phyloP scores from a whole-genome alignment of 2,888 invertebrate genomes.

The Pandemis corylana region DNA sequence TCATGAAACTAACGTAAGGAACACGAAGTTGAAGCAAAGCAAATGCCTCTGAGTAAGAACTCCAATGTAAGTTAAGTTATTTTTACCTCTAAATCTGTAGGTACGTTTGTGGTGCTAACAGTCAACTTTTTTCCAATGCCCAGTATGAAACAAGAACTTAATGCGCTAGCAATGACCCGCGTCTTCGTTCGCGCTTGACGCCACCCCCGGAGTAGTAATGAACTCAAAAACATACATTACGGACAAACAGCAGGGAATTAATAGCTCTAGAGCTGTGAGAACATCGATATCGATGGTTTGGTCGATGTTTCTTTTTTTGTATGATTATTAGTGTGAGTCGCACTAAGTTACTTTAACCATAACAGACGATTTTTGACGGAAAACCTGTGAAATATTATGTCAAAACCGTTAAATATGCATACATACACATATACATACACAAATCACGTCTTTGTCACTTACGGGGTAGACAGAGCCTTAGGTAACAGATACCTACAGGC shows the following conservation, averaged over 20 bases:
- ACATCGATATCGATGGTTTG: constrained; percentile 5
- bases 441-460: too few species aligned
- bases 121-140: background rate
- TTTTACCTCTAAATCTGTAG: background rate
- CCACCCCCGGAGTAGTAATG: constrained; percentile 51
- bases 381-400: too few species aligned
- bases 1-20: too few species aligned
- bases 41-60: background rate
- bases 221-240: constrained; percentile 56
- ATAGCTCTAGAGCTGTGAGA: constrained; percentile 41
- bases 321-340: too few species aligned
- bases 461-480: too few species aligned
- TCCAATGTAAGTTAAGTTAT: background rate
- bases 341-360: too few species aligned
- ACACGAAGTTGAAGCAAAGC: too few species aligned
- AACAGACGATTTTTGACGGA: too few species aligned
- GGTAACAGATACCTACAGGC: too few species aligned
- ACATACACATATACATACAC: too few species aligned
- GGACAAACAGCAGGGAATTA: constrained; percentile 53
- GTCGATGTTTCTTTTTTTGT: background rate
- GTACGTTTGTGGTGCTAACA: background rate
- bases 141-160: background rate
- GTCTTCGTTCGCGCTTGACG: constrained; percentile 27
- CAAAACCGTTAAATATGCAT: too few species aligned
- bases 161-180: background rate